phyloP scores from a whole-genome alignment of 2,888 invertebrate genomes.

The Margaritifera margaritifera region DNA sequence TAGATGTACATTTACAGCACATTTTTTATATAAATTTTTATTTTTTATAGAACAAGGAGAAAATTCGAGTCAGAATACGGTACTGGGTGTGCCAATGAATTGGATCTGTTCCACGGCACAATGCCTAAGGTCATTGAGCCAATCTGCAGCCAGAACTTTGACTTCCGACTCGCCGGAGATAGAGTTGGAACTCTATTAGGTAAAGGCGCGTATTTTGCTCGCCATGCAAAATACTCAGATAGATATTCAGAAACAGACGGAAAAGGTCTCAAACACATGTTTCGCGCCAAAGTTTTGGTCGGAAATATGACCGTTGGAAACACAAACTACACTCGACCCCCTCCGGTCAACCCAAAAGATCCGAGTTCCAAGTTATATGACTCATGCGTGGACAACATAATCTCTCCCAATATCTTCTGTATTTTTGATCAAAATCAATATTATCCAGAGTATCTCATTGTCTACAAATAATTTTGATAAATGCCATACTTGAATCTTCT shows the following conservation, averaged over 20 bases:
- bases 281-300: slow-evolving; percentile 48
- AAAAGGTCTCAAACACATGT: slow-evolving; percentile 37
- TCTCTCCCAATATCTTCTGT: slow-evolving; percentile 46
- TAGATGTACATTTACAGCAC: no score
- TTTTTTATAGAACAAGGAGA: slow-evolving; percentile 29
- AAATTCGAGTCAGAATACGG: slow-evolving; percentile 38
- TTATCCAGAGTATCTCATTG: slow-evolving; percentile 55
- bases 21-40: no score
- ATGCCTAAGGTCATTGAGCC: slow-evolving; percentile 27
- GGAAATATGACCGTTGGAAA: slow-evolving; percentile 42
- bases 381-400: slow-evolving; percentile 46
- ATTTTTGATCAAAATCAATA: slow-evolving; percentile 57
- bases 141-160: slow-evolving; percentile 36
- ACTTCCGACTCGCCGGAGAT: slow-evolving; percentile 32
- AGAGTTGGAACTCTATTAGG: slow-evolving; percentile 32
- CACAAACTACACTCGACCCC: slow-evolving; percentile 43
- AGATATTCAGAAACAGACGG: slow-evolving; percentile 22
- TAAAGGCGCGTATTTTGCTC: slow-evolving; percentile 38
- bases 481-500: no score
- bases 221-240: slow-evolving; percentile 35
- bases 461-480: slow-evolving; percentile 20
- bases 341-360: slow-evolving; percentile 31
- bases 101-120: slow-evolving; percentile 50
- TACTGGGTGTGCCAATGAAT: slow-evolving; percentile 40
- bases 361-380: slow-evolving; percentile 44